A percentile compares a stretch with the other conserved stretches of the same genome.
Conservation (phyloP, 2,113 vertebrate genomes). For the Leptobrachium leishanense region DNA sequence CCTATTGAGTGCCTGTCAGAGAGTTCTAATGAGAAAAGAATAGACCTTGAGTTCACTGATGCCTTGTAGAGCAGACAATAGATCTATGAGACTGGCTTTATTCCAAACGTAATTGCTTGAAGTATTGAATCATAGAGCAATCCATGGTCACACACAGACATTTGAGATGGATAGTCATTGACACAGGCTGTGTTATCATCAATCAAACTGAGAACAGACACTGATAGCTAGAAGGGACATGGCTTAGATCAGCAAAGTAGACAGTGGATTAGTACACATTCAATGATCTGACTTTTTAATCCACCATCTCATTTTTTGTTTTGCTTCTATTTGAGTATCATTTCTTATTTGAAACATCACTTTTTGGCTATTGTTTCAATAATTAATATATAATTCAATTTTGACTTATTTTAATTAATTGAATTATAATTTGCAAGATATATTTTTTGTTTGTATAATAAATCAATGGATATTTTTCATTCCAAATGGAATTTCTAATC, state of each 20-base stretch:
- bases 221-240: conserved; percentile 53
- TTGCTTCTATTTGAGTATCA: conserved; percentile 36
- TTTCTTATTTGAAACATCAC: background rate
- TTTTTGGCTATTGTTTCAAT: too few species aligned
- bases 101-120: conserved; percentile 57
- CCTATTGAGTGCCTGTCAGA: conserved; percentile 43
- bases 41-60: conserved; percentile 58
- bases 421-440: too few species aligned
- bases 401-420: too few species aligned
- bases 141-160: conserved; percentile 54
- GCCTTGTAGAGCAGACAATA: conserved; percentile 55
- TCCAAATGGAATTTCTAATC: too few species aligned
- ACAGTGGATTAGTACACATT: conserved; percentile 49
- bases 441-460: too few species aligned
- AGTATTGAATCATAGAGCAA: conserved; percentile 55
- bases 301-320: conserved; percentile 49
- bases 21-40: conserved; percentile 50
- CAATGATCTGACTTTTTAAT: conserved; percentile 49
- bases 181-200: conserved; percentile 53
- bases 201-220: conserved; percentile 58
- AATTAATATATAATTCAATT: too few species aligned
- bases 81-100: conserved; percentile 53
- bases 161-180: conserved; percentile 61
- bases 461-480: too few species aligned
- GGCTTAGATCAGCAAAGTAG: conserved; percentile 60